Base-by-base conservation (phyloP, 30 jellyfish, hydroid and myxozoan genomes). In the Kudoa iwatai region DNA sequence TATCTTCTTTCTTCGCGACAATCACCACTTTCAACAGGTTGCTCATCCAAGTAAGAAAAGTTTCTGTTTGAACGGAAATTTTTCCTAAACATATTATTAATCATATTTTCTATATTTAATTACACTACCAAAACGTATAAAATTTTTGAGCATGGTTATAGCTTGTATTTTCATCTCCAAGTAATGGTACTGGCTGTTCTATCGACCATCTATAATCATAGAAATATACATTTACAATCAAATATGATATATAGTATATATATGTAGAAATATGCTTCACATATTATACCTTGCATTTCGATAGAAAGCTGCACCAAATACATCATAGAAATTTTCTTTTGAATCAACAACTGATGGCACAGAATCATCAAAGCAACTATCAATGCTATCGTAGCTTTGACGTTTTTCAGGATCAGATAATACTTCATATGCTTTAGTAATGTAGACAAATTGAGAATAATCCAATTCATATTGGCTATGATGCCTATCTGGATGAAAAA, bases 1-100 rank as follows among this genome's bases (percentile, higher is more conserved):
- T 85, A 68, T 2, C 90, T 64, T 9, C 85, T 52, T 36, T 68
- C 90, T 31, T 68, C 90, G 16, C 90, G 90, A 49, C 90, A 58
- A 34, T 11, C 24, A 31, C n/a, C n/a, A n/a, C n/a, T n/a, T n/a
- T n/a, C n/a, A n/a, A n/a, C n/a, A n/a, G n/a, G n/a, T 54, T 68
- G 85, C 25, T 59, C 83, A 41, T 68, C 90, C 9, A 44, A 57
- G 34, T 59, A 56, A 2, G 90, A 59, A 42, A 46, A 68, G 7
- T 59, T 66, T 33, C 90, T 41, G 85, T 85, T 58, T 0, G 90
- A 68, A 17, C 54, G 59, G 42, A 68, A 68, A 20, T 57, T 65
- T 40, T 58, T 58, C 90, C 90, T 68, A 0, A 28, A 52, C 25
- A 56, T n/a, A n/a, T n/a, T n/a, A n/a, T n/a, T n/a, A n/a, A n/a